A percentile compares a stretch with the other conserved stretches of the same genome.
These are phyloP conservation scores for Erithacus rubecula DNA, from an alignment of 2,797 vertebrate genomes.

Conservation along the genomic window DNA sequence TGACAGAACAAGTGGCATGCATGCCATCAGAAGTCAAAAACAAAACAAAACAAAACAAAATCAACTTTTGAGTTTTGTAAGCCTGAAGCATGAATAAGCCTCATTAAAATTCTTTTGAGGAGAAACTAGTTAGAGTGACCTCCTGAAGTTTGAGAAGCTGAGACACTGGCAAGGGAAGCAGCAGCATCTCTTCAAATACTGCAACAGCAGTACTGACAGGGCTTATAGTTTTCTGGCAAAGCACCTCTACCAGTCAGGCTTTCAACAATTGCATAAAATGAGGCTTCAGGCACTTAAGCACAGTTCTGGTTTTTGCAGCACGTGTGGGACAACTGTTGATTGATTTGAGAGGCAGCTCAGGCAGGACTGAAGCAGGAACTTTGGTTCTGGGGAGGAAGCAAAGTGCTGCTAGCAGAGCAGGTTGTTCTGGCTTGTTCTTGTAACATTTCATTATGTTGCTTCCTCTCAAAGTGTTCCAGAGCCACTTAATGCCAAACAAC, in stretches of 20 bases:
- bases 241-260: not conserved
- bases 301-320: not conserved
- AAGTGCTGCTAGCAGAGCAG: constrained; percentile 17
- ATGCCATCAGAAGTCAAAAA: not conserved
- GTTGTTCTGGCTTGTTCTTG: constrained; percentile 39
- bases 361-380: not conserved
- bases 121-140: not conserved
- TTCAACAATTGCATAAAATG: not conserved
- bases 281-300: not conserved
- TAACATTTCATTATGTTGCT: constrained; percentile 40
- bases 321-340: not conserved
- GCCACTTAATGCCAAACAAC: not conserved
- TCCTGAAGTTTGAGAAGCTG: not conserved
- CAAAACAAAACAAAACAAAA: not conserved
- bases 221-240: not conserved
- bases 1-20: not conserved
- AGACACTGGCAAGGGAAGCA: not conserved
- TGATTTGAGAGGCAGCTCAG: not conserved
- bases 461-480: constrained; percentile 23
- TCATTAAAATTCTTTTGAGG: not conserved
- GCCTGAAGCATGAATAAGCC: not conserved
- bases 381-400: not conserved
- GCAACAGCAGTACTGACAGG: fast-evolving
- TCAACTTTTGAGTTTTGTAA: not conserved
- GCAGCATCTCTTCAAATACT: not conserved